Conservation (phyloP, 2,888 invertebrate genomes). For the Acutogordius australiensis region DNA sequence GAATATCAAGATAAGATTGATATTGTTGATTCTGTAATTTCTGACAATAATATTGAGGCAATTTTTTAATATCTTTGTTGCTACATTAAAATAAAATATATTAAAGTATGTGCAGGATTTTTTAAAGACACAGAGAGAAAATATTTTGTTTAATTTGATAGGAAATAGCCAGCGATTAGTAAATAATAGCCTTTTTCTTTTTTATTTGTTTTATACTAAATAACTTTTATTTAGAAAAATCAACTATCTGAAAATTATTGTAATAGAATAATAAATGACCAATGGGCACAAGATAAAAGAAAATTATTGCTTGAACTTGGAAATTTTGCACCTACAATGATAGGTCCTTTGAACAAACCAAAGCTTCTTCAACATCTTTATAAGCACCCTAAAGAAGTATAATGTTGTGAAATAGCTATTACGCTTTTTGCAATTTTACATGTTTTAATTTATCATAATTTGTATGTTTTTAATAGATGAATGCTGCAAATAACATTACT, state of each 20-base stretch:
- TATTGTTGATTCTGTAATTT: background rate
- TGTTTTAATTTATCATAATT: background rate
- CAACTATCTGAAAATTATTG: background rate
- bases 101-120: background rate
- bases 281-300: background rate
- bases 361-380: background rate
- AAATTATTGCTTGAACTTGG: background rate
- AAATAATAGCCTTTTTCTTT: background rate
- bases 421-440: no score
- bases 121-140: background rate
- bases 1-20: background rate
- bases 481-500: background rate
- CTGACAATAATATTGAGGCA: background rate
- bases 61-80: background rate
- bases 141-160: background rate
- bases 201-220: background rate
- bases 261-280: background rate
- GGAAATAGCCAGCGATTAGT: background rate
- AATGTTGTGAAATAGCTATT: no score
- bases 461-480: background rate
- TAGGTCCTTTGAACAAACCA: background rate
- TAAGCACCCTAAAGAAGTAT: no score
- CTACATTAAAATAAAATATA: no score
- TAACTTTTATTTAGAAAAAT: background rate
- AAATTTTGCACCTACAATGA: background rate